Base-by-base conservation (phyloP, 2,797 vertebrate genomes). In the Acridotheres tristis region DNA sequence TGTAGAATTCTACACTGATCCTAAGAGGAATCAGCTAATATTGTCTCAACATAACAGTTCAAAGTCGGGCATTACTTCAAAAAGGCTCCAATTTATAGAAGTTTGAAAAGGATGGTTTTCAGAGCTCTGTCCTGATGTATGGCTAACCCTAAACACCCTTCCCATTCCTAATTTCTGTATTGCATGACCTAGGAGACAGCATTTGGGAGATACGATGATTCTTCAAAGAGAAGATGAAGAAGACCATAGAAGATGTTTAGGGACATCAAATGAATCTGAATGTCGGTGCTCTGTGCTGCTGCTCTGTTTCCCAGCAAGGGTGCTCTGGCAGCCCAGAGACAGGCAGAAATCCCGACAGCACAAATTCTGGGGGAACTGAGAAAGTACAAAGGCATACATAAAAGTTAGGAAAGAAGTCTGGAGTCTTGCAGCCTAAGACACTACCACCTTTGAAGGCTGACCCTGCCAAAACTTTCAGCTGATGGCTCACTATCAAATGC, bases 241-340 rank as follows among this genome's bases (percentile, higher is more conserved):
- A 42, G 38, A 30, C 2, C 32, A 32, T 18, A 36, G 36, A 74
- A 58, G 32, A 38, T 58, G 32, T 76, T 85, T 48, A 72, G 47
- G 45, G 62, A 40, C 1, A 1, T 47, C 32, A 78, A 15, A 68
- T 45, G 12, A 66, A 66, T 55, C 51, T 57, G 58, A 75, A 65
- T 26, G 23, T 42, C 51, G 9, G 16, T n/a, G 50, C 6, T 65
- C 78, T 2, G 1, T 53, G 30, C 30, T 0, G 0, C 36, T 63
- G 9, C 34, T 81, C 14, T 36, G 20, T 89, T 72, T 68, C 65
- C 53, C 8, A 6, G 6, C 22, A 53, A 27, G 42, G 38, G 11
- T 53, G 47, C 32, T 79, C 45, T 54, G 51, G 43, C 54, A 76
- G 51, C 23, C 29, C 1, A 2, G 38, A 66, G 25, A 66, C 1